Conservation (phyloP, 1,140 invertebrate species). For the Tetragnatha versicolor region DNA sequence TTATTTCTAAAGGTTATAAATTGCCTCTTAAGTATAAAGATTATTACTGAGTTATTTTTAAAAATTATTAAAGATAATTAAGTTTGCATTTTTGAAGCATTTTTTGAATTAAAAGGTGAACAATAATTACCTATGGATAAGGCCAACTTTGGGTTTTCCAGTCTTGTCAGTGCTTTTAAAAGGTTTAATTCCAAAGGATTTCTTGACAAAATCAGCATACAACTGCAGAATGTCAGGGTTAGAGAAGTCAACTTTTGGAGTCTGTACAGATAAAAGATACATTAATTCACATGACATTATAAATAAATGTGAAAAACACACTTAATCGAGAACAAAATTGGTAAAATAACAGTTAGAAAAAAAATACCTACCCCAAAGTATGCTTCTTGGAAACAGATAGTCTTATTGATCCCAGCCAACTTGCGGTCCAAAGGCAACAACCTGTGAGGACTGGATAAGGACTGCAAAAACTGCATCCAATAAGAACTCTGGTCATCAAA, state of each 20-base stretch:
- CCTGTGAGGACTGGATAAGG: conserved; percentile 44
- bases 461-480: conserved; percentile 55
- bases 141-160: conserved; percentile 34
- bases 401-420: conserved; percentile 55
- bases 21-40: not conserved
- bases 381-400: conserved; percentile 55
- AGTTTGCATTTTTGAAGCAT: too few species aligned
- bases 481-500: conserved; percentile 50
- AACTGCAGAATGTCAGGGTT: conserved; percentile 29
- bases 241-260: conserved; percentile 51
- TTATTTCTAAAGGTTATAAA: not conserved
- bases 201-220: conserved; percentile 45
- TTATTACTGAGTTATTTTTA: not conserved
- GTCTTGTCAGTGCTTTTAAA: not conserved
- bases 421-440: conserved; percentile 50
- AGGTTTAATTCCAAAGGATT: conserved; percentile 30
- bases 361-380: conserved; percentile 51
- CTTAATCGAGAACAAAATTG: not conserved
- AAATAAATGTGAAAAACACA: not conserved
- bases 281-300: not conserved
- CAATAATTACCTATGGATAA: conserved; percentile 50
- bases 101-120: too few species aligned
- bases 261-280: not conserved
- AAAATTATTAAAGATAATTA: not conserved
- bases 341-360: not conserved